Evolutionary conservation across 2,888 invertebrate species (phyloP).

Genomic region (Euphydryas editha): DNA sequence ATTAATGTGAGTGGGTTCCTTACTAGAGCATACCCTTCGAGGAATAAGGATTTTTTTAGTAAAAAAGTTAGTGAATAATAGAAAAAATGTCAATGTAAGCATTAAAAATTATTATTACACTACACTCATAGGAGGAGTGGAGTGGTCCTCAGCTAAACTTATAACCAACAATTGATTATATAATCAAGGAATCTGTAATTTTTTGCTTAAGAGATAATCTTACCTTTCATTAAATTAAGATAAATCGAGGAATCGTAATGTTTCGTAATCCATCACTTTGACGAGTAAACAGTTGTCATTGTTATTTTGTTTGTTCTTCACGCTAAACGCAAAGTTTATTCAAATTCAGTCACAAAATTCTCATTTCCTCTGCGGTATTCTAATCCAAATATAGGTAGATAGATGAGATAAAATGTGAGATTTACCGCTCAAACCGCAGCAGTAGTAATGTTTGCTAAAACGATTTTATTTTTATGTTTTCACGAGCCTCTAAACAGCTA

Average conservation of each 20-base stretch:
- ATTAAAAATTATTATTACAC: background rate
- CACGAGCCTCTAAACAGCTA: slow-evolving; percentile 17
- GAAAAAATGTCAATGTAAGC: background rate
- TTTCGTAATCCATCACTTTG: background rate
- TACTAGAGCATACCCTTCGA: background rate
- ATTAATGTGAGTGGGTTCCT: slow-evolving; percentile 34
- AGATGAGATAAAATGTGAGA: slow-evolving; percentile 52
- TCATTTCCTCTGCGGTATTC: slow-evolving; percentile 13
- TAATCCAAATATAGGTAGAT: slow-evolving; percentile 32
- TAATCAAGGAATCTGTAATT: background rate
- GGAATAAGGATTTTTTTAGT: background rate
- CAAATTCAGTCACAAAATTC: slow-evolving; percentile 22
- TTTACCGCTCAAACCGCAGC: slow-evolving; percentile 47
- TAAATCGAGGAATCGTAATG: background rate
- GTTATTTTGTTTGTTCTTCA: background rate
- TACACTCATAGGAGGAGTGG: background rate
- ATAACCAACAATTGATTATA: background rate
- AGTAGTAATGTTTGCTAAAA: slow-evolving; percentile 44
- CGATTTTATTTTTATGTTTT: slow-evolving; percentile 48
- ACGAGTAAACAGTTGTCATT: background rate
- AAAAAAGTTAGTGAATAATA: background rate
- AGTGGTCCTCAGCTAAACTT: background rate
- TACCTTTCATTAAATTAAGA: background rate
- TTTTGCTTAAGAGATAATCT: background rate
- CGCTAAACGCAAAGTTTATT: slow-evolving; percentile 11